Evolutionary conservation across 92 coral and sea anemone genomes (phyloP), one percentile per base, ranked within the genome.

Genomic region (Porites cylindrica): DNA sequence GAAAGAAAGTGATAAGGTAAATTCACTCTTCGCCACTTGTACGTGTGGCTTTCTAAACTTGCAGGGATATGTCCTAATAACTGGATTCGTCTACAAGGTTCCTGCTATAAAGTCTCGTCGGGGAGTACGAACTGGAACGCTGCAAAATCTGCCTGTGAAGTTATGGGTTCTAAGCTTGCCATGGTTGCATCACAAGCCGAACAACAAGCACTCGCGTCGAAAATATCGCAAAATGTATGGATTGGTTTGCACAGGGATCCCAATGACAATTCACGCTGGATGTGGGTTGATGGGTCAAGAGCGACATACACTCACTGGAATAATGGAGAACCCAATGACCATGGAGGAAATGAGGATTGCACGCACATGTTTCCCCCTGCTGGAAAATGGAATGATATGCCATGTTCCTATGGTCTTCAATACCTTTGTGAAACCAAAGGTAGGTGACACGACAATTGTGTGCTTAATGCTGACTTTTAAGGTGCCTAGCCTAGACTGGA

Each of bases 61-160:
- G 19, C 47, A 70, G 75, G 56, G 16, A 7, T 70, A 43, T 70
- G 75, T 16, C 75, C 75, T 5, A 13, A 16, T 1, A 38, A 26
- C 50, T 70, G 75, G 75, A 13, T 70, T 38, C 18, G 17, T 54
- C 19, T 43, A 6, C 75, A 70, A 43, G 75, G 75, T 12, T 70
- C 75, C 4, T 70, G 75, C 56, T 70, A 70, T 53, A 70, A 70
- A 53, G 14, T 70, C 12, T 29, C 21, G 19, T 29, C 53, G 6
- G 83, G 84, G 73, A 79, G 89, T 11, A 79, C 87, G 69, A 76
- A 18, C 8, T 53, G 80, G 63, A 76, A 53, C 13, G 18, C 47
- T 10, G 63, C 66, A 32, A 38, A 11, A 14, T 9, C 60, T 13
- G 60, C 60, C 1, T 54, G 60, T 54, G 13, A 54, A 54, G 60